Evolutionary conservation across 1,140 invertebrate genomes (phyloP).

Genomic region (Phymorhynchus buccinoides): DNA sequence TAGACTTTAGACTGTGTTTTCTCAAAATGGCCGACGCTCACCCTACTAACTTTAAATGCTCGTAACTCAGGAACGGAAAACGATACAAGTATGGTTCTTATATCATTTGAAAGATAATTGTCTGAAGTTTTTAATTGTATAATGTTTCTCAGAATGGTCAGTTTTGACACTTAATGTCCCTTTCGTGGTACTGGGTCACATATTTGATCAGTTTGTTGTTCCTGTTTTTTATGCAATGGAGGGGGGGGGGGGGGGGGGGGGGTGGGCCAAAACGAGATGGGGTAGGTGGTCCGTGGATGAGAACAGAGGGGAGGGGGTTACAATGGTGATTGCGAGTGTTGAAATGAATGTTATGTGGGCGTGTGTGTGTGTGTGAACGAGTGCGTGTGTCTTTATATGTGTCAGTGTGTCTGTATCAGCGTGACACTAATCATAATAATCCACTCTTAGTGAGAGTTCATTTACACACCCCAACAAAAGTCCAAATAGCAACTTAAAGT

Average conservation of each 20-base stretch:
- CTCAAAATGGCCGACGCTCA: too few species aligned
- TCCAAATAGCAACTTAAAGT: neutral
- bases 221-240: neutral
- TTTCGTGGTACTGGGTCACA: neutral
- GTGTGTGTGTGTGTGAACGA: slow-evolving; percentile 5
- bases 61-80: too few species aligned
- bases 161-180: too few species aligned
- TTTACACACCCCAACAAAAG: neutral
- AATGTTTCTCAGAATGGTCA: neutral
- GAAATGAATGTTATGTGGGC: neutral
- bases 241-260: neutral
- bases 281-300: neutral
- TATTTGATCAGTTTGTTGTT: neutral
- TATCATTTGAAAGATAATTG: too few species aligned
- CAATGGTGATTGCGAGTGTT: neutral
- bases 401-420: neutral
- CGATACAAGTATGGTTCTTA: too few species aligned
- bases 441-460: neutral
- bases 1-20: too few species aligned
- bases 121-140: neutral
- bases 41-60: too few species aligned
- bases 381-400: slow-evolving; percentile 5
- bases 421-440: neutral
- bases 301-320: neutral
- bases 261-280: neutral